These are phyloP conservation scores for Tetropium fuscum DNA, from an alignment of 2,888 invertebrate species.

Conservation along the genomic window DNA sequence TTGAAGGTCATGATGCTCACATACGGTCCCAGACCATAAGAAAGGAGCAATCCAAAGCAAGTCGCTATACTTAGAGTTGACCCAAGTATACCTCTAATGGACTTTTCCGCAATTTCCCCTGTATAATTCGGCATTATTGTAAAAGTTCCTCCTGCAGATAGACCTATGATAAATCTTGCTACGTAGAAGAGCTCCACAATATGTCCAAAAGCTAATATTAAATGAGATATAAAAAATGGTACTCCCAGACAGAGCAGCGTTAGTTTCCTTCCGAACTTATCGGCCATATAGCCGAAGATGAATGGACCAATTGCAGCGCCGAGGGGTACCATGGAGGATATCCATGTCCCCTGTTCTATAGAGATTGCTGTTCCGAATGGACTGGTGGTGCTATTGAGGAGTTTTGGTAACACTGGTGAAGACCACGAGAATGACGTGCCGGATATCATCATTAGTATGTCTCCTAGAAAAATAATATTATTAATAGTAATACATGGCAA, in stretches of 20 bases:
- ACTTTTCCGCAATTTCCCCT: conserved; percentile 85
- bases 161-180: conserved; percentile 11
- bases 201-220: conserved; percentile 69
- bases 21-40: conserved; percentile 80
- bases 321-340: conserved; percentile 66
- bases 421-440: conserved; percentile 15
- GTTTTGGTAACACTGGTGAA: conserved; percentile 9
- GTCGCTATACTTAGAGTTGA: conserved; percentile 84
- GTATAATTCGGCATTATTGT: conserved; percentile 87
- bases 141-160: conserved; percentile 70
- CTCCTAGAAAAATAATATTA: conserved; percentile 6
- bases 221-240: conserved; percentile 75
- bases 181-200: conserved; percentile 14
- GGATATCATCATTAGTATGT: conserved; percentile 15
- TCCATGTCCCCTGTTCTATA: conserved; percentile 66
- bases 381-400: conserved; percentile 4
- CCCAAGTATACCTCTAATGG: conserved; percentile 85
- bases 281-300: conserved; percentile 74
- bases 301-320: conserved; percentile 74
- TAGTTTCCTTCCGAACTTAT: conserved; percentile 74
- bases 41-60: conserved; percentile 73
- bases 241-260: conserved; percentile 13
- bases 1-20: conserved; percentile 75
- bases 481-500: neutral
- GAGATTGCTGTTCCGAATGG: conserved; percentile 46